Percentiles rank a stretch among this genome's conserved stretches.
phyloP scores from a whole-genome alignment of 2,113 vertebrate genomes.

The Rhipidura dahli region DNA sequence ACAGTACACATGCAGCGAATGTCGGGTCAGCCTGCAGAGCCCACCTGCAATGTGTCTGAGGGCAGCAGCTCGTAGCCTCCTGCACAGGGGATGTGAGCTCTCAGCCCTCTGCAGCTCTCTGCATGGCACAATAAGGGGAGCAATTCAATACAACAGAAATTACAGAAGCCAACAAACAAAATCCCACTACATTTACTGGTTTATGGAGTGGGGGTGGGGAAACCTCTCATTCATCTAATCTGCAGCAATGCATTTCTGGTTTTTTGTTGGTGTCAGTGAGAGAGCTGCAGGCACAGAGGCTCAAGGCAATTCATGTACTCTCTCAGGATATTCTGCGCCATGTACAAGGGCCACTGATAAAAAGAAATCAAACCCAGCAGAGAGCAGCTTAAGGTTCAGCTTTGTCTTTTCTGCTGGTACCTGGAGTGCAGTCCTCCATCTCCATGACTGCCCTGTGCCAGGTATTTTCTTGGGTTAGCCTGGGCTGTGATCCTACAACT shows the following conservation, averaged over 20 bases:
- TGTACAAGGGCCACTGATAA: background rate
- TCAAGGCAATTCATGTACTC: background rate
- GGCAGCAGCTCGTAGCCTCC: background rate
- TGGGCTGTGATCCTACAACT: background rate
- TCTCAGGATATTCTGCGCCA: background rate
- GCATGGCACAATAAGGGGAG: background rate
- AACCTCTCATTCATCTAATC: background rate
- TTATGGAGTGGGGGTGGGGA: background rate
- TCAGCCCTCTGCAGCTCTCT: background rate
- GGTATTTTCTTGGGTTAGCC: background rate
- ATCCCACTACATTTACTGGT: background rate
- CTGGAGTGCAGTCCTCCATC: background rate
- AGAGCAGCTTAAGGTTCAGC: background rate
- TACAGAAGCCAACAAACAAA: background rate
- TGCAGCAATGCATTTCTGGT: background rate
- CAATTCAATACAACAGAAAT: background rate
- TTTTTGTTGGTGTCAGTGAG: background rate
- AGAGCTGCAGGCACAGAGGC: background rate
- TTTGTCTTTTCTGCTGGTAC: background rate
- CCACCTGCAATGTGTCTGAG: background rate
- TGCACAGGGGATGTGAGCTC: accelerated
- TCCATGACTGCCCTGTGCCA: background rate
- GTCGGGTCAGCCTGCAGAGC: background rate
- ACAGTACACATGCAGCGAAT: background rate
- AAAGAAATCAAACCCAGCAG: background rate